Percentiles rank a stretch among this genome's conserved stretches.
Conservation (phyloP, 2,888 invertebrate genomes). For the Holacanthella duospinosa region DNA sequence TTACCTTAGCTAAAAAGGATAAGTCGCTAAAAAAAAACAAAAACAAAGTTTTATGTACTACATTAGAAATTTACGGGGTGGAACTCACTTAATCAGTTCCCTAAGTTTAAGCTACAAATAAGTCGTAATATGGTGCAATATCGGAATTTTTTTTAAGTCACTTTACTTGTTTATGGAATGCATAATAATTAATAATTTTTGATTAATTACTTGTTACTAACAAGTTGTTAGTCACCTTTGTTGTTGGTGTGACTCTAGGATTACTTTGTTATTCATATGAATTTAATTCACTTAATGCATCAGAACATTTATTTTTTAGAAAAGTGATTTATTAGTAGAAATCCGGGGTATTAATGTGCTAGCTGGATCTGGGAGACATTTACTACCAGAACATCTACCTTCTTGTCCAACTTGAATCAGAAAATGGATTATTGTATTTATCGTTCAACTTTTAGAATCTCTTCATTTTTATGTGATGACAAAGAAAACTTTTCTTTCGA, state of each 20-base stretch:
- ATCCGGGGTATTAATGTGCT: background rate
- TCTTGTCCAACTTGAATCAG: background rate
- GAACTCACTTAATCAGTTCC: background rate
- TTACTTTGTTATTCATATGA: background rate
- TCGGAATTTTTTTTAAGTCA: background rate
- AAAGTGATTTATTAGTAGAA: background rate
- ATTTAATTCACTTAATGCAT: too few relatives aligned
- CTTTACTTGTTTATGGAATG: background rate
- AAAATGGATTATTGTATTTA: background rate
- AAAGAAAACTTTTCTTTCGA: too few relatives aligned
- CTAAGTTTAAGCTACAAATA: background rate
- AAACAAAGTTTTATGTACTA: background rate
- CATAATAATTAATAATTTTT: background rate
- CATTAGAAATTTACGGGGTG: background rate
- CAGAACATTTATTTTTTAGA: too few relatives aligned
- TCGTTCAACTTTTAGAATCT: background rate
- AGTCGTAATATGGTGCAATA: background rate
- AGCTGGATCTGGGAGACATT: background rate
- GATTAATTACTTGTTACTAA: background rate
- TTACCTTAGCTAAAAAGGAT: background rate
- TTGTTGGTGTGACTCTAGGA: too few relatives aligned
- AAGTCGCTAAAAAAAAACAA: background rate
- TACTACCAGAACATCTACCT: background rate
- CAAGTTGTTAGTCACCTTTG: too few relatives aligned
- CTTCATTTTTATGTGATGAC: too few relatives aligned